Base-by-base conservation (phyloP, 2,888 invertebrate species). In the Drosophila mettleri region DNA sequence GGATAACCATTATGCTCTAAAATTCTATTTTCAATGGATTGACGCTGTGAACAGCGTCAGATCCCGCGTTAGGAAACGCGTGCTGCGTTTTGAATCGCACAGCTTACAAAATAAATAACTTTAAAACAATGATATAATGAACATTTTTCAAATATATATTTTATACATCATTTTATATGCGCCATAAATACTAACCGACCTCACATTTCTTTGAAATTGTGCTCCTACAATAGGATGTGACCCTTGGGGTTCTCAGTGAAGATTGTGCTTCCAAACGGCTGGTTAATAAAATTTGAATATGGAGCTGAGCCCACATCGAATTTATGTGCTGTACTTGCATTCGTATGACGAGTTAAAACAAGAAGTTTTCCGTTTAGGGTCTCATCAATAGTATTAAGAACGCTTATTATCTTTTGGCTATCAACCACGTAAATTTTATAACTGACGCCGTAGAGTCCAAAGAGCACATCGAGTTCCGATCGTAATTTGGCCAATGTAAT, bases 381-480 rank as follows among this genome's bases (percentile, higher is more conserved):
- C 12, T 74, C 69, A 46, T 87, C 82, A 6, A 90, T 60, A 29
- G 64, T 34, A 18, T 66, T 54, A 16, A 90, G 48, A 9, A 78
- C 73, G 18, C 24, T 67, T 5, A 75, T 18, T 22, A 77, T 78
- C 39, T 73, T 62, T 22, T 80, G 69, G 24, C 76, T 70, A 22
- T 76, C 77, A 27, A 86, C 10, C 95, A 89, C 58, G 93, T 92
- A 80, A 24, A 86, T 76, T 78, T 94, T 70, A 31, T 83, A 95
- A 54, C 93, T 93, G 29, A 94, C 90, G 20, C 94, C 95, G 82
- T 95, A 94, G 12, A 96, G 88, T 14, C 96, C 96, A 92, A 96
- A 97, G 12, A 96, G 89, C 38, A 93, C 90, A 33, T 93, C 92
- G 16, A 96, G 92, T 91, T 95, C 95, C 0, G 91, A 84, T 54